Conservation (phyloP, 2,797 vertebrate species). For the Protonibea diacanthus region DNA sequence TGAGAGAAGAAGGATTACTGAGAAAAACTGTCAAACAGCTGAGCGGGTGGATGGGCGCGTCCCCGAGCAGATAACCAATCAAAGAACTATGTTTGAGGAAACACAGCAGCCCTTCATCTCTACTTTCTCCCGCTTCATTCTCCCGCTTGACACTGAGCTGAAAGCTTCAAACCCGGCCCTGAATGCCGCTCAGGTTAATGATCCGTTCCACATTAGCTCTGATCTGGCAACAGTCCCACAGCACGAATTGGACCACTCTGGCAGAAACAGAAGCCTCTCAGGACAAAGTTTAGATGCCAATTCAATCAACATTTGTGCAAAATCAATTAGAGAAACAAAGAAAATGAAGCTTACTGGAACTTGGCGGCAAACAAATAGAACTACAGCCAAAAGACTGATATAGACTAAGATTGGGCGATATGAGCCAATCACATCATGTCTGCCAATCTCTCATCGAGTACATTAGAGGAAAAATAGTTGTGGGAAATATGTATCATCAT, state of each 20-base stretch:
- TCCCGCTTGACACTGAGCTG: neutral
- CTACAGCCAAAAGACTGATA: conserved; percentile 20
- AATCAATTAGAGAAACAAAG: conserved; percentile 36
- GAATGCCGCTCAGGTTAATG: conserved; percentile 25
- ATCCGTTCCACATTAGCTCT: conserved; percentile 35
- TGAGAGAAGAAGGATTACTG: too few relatives aligned
- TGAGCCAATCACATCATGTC: conserved; percentile 7
- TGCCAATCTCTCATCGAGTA: conserved; percentile 3
- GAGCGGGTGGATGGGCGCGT: too few relatives aligned
- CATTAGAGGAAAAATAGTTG: conserved; percentile 12
- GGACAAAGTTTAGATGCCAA: conserved; percentile 10
- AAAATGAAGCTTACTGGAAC: neutral
- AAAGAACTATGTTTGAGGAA: neutral
- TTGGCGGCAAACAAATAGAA: conserved; percentile 14
- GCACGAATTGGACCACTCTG: conserved; percentile 10
- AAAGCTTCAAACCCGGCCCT: conserved; percentile 19
- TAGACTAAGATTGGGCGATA: conserved; percentile 1
- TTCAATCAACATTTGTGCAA: conserved; percentile 18
- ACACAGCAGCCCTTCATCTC: conserved; percentile 8
- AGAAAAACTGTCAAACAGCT: too few relatives aligned
- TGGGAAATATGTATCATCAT: conserved; percentile 10
- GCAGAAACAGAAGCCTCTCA: conserved; percentile 14
- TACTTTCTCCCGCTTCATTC: neutral
- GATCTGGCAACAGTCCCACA: conserved; percentile 26
- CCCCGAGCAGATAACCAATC: neutral